Conservation (phyloP, 2,888 invertebrate genomes). For the Salticus scenicus region DNA sequence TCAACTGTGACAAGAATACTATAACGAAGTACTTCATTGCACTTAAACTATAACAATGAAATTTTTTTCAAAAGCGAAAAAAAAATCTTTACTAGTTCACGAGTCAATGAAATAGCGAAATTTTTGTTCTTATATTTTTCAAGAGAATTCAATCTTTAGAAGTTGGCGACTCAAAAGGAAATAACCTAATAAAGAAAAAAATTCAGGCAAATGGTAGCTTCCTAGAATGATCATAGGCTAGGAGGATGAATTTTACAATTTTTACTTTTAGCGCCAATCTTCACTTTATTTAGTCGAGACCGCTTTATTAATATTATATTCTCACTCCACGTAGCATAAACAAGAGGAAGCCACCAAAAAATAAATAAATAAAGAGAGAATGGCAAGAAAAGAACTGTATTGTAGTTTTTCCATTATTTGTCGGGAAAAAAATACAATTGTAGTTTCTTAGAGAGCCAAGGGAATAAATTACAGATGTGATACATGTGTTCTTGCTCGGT, state of each 20-base stretch:
- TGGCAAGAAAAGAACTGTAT: slow-evolving; percentile 57
- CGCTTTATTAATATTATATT: slow-evolving; percentile 53
- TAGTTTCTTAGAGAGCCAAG: slow-evolving; percentile 70
- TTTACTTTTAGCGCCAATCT: slow-evolving; percentile 69
- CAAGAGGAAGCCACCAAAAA: slow-evolving; percentile 30
- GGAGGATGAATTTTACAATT: slow-evolving; percentile 66
- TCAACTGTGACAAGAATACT: background rate
- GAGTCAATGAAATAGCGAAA: slow-evolving; percentile 24
- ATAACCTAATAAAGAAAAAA: background rate
- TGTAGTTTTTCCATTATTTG: slow-evolving; percentile 67
- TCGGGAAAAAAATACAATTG: slow-evolving; percentile 64
- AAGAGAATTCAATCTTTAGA: slow-evolving; percentile 36
- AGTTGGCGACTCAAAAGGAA: slow-evolving; percentile 44
- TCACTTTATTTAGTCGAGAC: slow-evolving; percentile 66
- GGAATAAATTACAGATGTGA: slow-evolving; percentile 70
- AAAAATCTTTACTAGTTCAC: slow-evolving; percentile 49
- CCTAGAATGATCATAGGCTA: slow-evolving; percentile 59
- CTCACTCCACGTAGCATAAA: slow-evolving; percentile 63
- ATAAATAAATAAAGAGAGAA: slow-evolving; percentile 23
- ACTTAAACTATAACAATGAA: background rate
- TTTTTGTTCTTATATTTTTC: slow-evolving; percentile 52
- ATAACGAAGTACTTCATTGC: slow-evolving; percentile 1
- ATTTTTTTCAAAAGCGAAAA: background rate
- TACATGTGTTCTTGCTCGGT: slow-evolving; percentile 67
- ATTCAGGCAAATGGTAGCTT: slow-evolving; percentile 53